Percentiles rank a stretch among this genome's conserved stretches.
These are phyloP conservation scores for Telenomus remus DNA, from an alignment of 1,140 invertebrate species.

Conservation along the genomic window DNA sequence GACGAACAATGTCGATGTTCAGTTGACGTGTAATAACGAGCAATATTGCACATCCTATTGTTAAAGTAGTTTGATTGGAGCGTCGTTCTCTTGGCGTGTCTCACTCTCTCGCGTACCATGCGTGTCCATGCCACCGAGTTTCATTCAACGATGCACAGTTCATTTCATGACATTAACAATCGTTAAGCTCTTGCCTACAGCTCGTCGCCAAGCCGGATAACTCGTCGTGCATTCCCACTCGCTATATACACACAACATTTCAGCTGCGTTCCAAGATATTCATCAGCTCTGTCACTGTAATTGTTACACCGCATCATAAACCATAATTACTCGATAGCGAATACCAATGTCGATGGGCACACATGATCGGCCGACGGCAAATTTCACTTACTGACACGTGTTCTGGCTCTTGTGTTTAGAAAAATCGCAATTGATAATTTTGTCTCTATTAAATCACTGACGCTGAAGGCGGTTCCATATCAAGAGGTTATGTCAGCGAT, in stretches of 20 bases:
- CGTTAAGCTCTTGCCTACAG: slow-evolving; percentile 50
- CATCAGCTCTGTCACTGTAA: slow-evolving; percentile 16
- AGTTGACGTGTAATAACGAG: slow-evolving; percentile 48
- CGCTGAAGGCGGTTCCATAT: too few relatives aligned
- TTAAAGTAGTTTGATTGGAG: slow-evolving; percentile 51
- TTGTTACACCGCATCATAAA: slow-evolving; percentile 26
- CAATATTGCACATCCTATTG: slow-evolving; percentile 58
- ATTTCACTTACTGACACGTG: neutral
- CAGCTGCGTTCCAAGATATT: slow-evolving; percentile 37
- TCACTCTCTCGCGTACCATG: slow-evolving; percentile 48
- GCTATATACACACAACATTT: slow-evolving; percentile 3
- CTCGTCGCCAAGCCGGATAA: slow-evolving; percentile 50
- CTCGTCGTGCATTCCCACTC: slow-evolving; percentile 30
- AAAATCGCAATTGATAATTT: too few relatives aligned
- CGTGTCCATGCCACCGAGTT: slow-evolving; percentile 49
- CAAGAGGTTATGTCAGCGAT: too few relatives aligned
- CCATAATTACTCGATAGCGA: slow-evolving; percentile 37
- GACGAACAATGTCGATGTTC: slow-evolving; percentile 38
- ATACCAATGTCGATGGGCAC: slow-evolving; percentile 6
- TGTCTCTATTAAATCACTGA: too few relatives aligned
- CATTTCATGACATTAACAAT: slow-evolving; percentile 56
- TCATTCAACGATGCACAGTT: slow-evolving; percentile 39
- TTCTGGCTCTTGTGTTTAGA: too few relatives aligned
- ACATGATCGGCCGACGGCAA: slow-evolving; percentile 3
- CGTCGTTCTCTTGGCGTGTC: slow-evolving; percentile 33